These are phyloP conservation scores for Dolichopus griseipennis DNA, from an alignment of 2,888 invertebrate species.

Conservation along the genomic window DNA sequence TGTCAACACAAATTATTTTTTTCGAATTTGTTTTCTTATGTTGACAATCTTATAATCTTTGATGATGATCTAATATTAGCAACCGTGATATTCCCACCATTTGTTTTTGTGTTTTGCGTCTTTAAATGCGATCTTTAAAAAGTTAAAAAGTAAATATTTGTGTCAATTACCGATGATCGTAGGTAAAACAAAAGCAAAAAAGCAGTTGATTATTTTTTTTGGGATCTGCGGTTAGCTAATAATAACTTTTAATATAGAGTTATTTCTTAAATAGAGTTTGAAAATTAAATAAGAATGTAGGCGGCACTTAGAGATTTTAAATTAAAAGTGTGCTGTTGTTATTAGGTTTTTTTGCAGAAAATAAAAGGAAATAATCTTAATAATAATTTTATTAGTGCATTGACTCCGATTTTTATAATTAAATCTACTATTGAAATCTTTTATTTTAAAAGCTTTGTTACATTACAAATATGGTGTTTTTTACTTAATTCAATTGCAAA, in stretches of 20 bases:
- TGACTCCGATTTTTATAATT: neutral
- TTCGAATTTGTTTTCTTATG: too few relatives aligned
- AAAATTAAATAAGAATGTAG: neutral
- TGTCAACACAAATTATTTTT: too few relatives aligned
- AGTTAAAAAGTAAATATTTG: neutral
- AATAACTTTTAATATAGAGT: neutral
- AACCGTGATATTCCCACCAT: neutral
- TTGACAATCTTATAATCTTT: neutral
- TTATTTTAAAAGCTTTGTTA: too few relatives aligned
- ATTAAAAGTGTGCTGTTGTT: too few relatives aligned
- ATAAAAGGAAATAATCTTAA: neutral
- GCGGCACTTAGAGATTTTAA: neutral
- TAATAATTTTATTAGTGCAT: neutral
- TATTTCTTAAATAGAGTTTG: too few relatives aligned
- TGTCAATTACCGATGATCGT: neutral
- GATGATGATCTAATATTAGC: neutral
- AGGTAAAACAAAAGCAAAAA: too few relatives aligned
- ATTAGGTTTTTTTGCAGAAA: neutral
- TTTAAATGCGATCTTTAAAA: neutral
- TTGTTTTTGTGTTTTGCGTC: neutral
- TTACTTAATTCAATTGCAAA: too few relatives aligned
- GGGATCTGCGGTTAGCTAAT: too few relatives aligned
- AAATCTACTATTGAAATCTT: too few relatives aligned
- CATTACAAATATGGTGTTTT: too few relatives aligned
- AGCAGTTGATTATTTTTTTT: too few relatives aligned